phyloP scores from a whole-genome alignment of 2,888 invertebrate species.

The Noctuana brunneofusca region DNA sequence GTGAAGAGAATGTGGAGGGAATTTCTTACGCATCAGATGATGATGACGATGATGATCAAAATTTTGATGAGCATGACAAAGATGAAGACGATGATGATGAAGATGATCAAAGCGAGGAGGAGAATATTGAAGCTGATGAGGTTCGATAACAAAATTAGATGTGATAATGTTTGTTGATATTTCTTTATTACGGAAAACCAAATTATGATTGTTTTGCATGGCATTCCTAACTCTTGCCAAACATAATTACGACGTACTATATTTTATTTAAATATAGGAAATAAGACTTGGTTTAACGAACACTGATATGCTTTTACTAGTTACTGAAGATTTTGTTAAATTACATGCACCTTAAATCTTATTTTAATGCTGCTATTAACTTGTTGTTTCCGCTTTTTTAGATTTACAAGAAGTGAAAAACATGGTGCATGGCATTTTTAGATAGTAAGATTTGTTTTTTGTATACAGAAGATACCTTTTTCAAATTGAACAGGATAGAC shows the following conservation, averaged over 20 bases:
- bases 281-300: background rate
- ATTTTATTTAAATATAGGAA: background rate
- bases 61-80: conserved; percentile 44
- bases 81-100: conserved; percentile 47
- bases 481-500: conserved; percentile 24
- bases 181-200: background rate
- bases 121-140: conserved; percentile 20
- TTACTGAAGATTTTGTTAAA: background rate
- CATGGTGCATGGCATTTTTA: conserved; percentile 16
- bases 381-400: background rate
- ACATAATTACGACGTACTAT: background rate
- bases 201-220: background rate
- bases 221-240: background rate
- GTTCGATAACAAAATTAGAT: conserved; percentile 14
- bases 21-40: conserved; percentile 39
- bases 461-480: conserved; percentile 3
- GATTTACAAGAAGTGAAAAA: background rate
- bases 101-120: conserved; percentile 43
- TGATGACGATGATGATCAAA: conserved; percentile 45
- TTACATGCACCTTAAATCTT: background rate
- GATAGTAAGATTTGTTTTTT: background rate
- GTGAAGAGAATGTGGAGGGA: conserved; percentile 37
- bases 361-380: background rate
- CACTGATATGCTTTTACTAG: background rate
- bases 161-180: conserved; percentile 15